Base-by-base conservation (phyloP, 2,113 vertebrate genomes). In the Datnioides undecimradiatus region DNA sequence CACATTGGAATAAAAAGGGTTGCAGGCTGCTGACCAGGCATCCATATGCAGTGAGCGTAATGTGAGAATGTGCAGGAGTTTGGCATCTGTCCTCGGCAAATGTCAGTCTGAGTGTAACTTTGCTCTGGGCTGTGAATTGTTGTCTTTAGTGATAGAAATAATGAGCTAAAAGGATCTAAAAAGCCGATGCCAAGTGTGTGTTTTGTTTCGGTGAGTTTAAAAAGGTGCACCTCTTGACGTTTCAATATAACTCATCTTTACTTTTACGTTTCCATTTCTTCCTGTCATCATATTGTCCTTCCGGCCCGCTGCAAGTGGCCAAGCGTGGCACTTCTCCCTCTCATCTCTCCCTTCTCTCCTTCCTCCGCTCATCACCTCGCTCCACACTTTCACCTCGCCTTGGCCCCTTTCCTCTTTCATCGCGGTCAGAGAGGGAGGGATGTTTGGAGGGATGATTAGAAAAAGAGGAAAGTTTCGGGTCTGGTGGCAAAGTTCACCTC, bases 371-470 rank as follows among this genome's bases (percentile, higher is more conserved):
- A 8, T 66, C 36, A 33, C 71, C 57, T 33, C 54, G 21, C 27
- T 6, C 21, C 52, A 34, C 38, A 49, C 51, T 60, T 69, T 83
- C 59, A 59, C 55, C 62, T 57, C 41, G 0, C 19, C 21, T 6
- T 54, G 40, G n/a, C 57, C 55, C 8, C 8, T 67, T 49, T 21
- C 11, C 11, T 17, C 54, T 76, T 33, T 76, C 36, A 48, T 79
- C 25, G 2, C 60, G 12, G 57, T 29, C 17, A 25, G n/a, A 8
- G 60, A 43, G 38, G 25, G 27, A 9, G 25, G 60, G 38, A 33
- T 57, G 55, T 66, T 82, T 86, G 48, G 17, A 63, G 64, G 82
- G 83, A 59, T 49, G 76, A 74, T 83, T 52, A 49, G 43, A 84
- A 58, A 52, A 16, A 77, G 75, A 73, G 14, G 52, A 64, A 87